These are phyloP conservation scores for Cataglyphis cursor DNA, from an alignment of 2,888 invertebrate species.

Conservation along the genomic window DNA sequence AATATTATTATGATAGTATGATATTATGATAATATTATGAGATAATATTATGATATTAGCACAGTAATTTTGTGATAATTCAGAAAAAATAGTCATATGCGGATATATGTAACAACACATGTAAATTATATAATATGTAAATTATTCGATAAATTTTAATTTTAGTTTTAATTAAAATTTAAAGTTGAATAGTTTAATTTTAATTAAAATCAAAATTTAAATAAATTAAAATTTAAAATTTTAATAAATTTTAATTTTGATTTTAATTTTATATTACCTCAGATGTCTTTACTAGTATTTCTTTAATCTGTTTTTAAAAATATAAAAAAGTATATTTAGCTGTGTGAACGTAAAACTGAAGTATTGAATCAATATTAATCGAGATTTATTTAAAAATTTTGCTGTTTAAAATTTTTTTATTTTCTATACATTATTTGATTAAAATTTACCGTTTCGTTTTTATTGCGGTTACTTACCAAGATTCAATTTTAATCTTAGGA, in stretches of 20 bases:
- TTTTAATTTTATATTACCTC: background rate
- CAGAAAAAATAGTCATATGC: background rate
- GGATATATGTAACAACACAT: background rate
- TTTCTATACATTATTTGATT: background rate
- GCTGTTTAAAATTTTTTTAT: too few relatives aligned
- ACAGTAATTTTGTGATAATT: background rate
- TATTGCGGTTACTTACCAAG: constrained; percentile 12
- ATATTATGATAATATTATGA: background rate
- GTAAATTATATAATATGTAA: background rate
- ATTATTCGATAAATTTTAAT: background rate
- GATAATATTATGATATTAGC: background rate
- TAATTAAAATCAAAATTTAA: too few relatives aligned
- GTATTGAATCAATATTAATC: background rate
- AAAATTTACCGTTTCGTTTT: constrained; percentile 35
- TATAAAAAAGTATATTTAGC: background rate
- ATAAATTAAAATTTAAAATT: too few relatives aligned
- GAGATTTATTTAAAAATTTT: background rate
- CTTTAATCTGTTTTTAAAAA: background rate
- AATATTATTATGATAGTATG: background rate
- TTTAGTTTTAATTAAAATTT: too few relatives aligned
- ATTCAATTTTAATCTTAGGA: background rate
- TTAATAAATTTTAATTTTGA: too few relatives aligned
- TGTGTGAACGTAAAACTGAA: background rate
- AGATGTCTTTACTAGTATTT: background rate
- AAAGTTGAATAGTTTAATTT: too few relatives aligned